A percentile compares a stretch with the other conserved stretches of the same genome.
phyloP scores from a whole-genome alignment of 2,888 invertebrate species.

The Ernsta delagoae region DNA sequence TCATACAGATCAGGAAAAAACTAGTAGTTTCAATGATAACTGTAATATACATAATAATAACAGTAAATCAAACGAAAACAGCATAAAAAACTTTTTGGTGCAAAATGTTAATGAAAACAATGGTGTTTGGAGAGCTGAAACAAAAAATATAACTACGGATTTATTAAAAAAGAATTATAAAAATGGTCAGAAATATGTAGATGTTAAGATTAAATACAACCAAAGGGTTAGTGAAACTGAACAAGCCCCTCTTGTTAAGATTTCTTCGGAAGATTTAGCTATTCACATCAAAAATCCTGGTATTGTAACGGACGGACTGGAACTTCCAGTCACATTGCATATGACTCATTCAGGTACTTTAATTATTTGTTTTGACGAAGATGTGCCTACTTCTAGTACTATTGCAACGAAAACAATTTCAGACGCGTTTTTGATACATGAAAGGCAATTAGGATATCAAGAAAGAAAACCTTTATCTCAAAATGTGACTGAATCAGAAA shows the following conservation, averaged over 20 bases:
- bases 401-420: conserved; percentile 23
- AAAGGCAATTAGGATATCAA: background rate
- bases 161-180: conserved; percentile 12
- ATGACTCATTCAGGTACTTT: conserved; percentile 9
- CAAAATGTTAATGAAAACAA: conserved; percentile 6
- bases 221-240: background rate
- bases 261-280: conserved; percentile 33
- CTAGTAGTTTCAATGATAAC: background rate
- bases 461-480: background rate
- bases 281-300: conserved; percentile 20
- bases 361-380: conserved; percentile 15
- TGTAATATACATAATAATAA: background rate
- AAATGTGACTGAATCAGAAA: conserved; percentile 21
- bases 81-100: background rate
- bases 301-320: background rate
- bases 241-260: conserved; percentile 8
- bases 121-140: conserved; percentile 1
- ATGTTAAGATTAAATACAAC: conserved; percentile 11
- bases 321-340: conserved; percentile 18
- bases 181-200: conserved; percentile 12
- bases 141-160: background rate
- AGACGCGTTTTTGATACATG: conserved; percentile 16
- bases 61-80: background rate
- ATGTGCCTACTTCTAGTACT: background rate
- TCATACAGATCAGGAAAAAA: conserved; percentile 5